Base-by-base conservation (phyloP, 1,140 invertebrate genomes). In the Thaumetopoea pityocampa region DNA sequence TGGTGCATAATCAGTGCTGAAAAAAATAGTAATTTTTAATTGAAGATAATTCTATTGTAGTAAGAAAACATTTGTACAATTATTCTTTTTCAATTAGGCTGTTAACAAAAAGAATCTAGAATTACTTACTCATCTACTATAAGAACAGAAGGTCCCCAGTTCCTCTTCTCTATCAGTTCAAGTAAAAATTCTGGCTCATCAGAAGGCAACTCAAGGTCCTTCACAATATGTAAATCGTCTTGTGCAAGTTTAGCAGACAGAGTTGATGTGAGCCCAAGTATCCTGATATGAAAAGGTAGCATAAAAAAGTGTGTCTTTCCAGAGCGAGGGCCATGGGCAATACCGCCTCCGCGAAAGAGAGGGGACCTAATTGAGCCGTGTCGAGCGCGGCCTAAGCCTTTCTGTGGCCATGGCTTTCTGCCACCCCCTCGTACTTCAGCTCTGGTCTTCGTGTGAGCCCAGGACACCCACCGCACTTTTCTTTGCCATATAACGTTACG, bases 101-200 rank as follows among this genome's bases (percentile, higher is more conserved):
- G 1, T 32, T 17, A 17, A 16, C 2, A 3, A 29, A 29, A 11
- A 8, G 27, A 27, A 5, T 19, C 12, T 1, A 19, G 10, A 5
- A 38, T 29, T 48, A 87, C 90, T 88, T 89, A 95, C 93, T 91
- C 91, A 85, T 99, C 96, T 28, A 99, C 89, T 86, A 99, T 93
- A 0, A 99, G 85, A 15, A 97, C 94, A n/a, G 96, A 97, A 18
- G 96, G 92, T 19, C 97, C 98, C 98, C 98, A 99, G 67, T 92
- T 91, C 60, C 97, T 90, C 33, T 89, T 85, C 51, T 94, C 91
- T 9, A 94, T 89, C 11, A 99, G 77, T 54, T 97, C 90, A 56
- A 91, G 80, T 1, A 99, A 79, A 67, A 90, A 98, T 61, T 90
- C 82, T 3, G 91, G 86, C 61, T 98, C 93, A 26, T 93, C 89